Percentiles rank a stretch among this genome's conserved stretches.
Conservation (phyloP, 37 sponge, comb jelly and placozoan genomes). For the Amphimedon queenslandica region DNA sequence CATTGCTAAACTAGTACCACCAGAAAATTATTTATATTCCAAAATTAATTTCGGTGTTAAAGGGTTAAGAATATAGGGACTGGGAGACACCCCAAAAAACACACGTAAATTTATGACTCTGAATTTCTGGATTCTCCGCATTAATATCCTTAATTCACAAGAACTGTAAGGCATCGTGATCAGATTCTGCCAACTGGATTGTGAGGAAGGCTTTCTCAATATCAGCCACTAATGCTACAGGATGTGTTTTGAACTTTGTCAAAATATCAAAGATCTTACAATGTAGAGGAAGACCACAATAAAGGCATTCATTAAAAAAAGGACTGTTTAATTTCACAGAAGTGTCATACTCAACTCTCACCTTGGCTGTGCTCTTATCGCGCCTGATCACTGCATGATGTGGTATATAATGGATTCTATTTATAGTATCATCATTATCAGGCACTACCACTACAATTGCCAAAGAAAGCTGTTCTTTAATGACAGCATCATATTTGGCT, state of each 20-base stretch:
- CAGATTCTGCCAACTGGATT: too few species aligned
- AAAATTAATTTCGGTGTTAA: too few species aligned
- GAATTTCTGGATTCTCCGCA: too few species aligned
- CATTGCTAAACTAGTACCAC: too few species aligned
- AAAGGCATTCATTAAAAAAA: slow-evolving; percentile 31
- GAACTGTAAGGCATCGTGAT: not conserved
- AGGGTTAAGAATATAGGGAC: too few species aligned
- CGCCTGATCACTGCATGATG: slow-evolving; percentile 23
- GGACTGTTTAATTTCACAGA: slow-evolving; percentile 18
- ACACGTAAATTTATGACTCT: too few species aligned
- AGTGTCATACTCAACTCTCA: slow-evolving; percentile 28
- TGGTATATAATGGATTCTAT: slow-evolving; percentile 32
- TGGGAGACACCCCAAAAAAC: too few species aligned
- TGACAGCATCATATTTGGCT: not conserved
- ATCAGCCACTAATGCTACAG: too few species aligned
- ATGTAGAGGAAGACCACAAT: slow-evolving; percentile 29
- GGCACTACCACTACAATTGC: slow-evolving; percentile 17
- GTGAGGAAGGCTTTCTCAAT: not conserved
- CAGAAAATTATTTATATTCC: too few species aligned
- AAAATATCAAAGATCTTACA: slow-evolving; percentile 20
- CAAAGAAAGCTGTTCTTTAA: slow-evolving; percentile 30
- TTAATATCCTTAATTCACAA: too few species aligned
- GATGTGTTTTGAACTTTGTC: too few species aligned
- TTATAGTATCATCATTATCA: not conserved
- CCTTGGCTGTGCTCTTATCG: slow-evolving; percentile 31